These are phyloP conservation scores for Zaprionus ghesquierei DNA, from an alignment of 1,140 invertebrate genomes.

Conservation along the genomic window DNA sequence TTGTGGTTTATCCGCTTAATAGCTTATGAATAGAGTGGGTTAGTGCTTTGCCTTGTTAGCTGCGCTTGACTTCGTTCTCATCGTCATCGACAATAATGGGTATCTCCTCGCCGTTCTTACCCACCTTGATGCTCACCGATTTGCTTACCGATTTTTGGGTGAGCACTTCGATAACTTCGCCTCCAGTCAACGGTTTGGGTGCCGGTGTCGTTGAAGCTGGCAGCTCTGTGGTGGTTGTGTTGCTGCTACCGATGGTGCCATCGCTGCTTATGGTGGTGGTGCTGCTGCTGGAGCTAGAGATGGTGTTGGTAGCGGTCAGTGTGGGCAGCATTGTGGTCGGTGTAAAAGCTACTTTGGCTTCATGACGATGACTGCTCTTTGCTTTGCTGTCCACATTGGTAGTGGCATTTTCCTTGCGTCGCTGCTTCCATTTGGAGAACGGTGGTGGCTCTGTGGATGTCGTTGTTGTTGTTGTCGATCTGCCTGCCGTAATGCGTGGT, in stretches of 20 bases:
- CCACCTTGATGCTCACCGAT: slow-evolving; percentile 78
- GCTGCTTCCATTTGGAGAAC: slow-evolving; percentile 69
- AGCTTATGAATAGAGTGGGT: neutral
- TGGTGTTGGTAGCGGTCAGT: neutral
- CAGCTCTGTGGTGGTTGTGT: neutral
- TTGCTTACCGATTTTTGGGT: slow-evolving; percentile 79
- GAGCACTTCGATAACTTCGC: slow-evolving; percentile 65
- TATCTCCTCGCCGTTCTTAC: slow-evolving; percentile 75
- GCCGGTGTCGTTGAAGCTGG: neutral
- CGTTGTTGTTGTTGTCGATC: slow-evolving; percentile 54
- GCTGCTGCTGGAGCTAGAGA: slow-evolving; percentile 16
- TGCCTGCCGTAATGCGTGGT: slow-evolving; percentile 65
- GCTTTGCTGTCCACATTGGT: slow-evolving; percentile 64
- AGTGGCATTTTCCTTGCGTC: slow-evolving; percentile 54
- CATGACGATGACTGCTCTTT: slow-evolving; percentile 58
- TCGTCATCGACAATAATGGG: slow-evolving; percentile 71
- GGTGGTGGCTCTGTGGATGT: slow-evolving; percentile 52
- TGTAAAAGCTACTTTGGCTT: slow-evolving; percentile 40
- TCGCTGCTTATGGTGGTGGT: neutral
- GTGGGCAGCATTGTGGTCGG: neutral
- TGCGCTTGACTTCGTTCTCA: slow-evolving; percentile 71
- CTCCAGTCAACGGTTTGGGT: neutral
- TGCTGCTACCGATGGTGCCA: neutral
- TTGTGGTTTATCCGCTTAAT: no score
- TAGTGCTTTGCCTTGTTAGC: slow-evolving; percentile 18